phyloP scores from a whole-genome alignment of 2,113 vertebrate species.

The Taurulus bubalis region DNA sequence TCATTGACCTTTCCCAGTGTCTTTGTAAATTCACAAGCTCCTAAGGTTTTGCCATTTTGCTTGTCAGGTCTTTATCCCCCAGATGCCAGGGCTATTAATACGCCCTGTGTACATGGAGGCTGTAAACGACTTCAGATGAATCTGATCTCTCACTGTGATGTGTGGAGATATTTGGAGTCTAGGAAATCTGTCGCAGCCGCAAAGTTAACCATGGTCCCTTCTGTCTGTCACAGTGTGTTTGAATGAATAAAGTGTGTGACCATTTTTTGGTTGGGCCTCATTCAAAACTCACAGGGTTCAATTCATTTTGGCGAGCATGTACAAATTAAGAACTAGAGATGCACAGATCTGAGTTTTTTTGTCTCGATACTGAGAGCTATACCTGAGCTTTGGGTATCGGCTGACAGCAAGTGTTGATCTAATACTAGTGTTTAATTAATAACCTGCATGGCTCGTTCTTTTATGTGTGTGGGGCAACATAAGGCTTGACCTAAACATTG shows the following conservation, averaged over 20 bases:
- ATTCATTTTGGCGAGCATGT: neutral
- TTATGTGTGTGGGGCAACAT: too few relatives aligned
- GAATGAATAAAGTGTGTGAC: constrained; percentile 1
- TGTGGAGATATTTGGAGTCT: constrained; percentile 53
- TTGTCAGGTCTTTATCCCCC: constrained; percentile 46
- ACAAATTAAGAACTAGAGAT: too few relatives aligned
- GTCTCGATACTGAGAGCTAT: neutral
- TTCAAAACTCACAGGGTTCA: neutral
- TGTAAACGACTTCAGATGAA: constrained; percentile 55
- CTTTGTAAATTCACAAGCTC: constrained; percentile 50
- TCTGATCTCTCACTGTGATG: constrained; percentile 49
- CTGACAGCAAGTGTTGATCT: too few relatives aligned
- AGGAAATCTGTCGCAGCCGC: constrained; percentile 57
- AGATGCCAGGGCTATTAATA: constrained; percentile 67
- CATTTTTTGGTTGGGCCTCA: neutral
- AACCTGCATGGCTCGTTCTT: too few relatives aligned
- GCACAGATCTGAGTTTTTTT: neutral
- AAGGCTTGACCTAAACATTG: too few relatives aligned
- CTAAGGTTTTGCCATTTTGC: constrained; percentile 53
- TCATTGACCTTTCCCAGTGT: constrained; percentile 46
- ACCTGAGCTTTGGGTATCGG: neutral
- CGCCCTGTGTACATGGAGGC: constrained; percentile 26
- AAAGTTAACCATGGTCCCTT: constrained; percentile 36
- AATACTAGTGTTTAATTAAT: too few relatives aligned
- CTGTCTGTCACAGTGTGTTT: constrained; percentile 9